Percentiles rank a stretch among this genome's conserved stretches.
Evolutionary conservation across 2,113 vertebrate species (phyloP).

Genomic region (Dipodomys ordii): DNA sequence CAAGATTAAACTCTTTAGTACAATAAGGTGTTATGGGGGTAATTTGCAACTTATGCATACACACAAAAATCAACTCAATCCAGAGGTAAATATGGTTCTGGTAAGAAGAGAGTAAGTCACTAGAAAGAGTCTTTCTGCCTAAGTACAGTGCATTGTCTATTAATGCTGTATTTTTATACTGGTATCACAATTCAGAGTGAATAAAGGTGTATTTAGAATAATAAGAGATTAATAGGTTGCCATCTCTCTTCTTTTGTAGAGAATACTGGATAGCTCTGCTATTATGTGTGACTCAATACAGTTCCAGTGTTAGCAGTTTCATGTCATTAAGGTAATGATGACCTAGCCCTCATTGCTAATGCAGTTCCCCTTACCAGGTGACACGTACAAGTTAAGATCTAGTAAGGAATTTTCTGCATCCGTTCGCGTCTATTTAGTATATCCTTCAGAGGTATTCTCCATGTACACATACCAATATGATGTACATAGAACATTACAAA

Average conservation of each 20-base stretch:
- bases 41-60: slow-evolving; percentile 28
- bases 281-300: slow-evolving; percentile 19
- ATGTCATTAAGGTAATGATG: slow-evolving; percentile 28
- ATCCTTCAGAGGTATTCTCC: slow-evolving; percentile 69
- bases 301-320: slow-evolving; percentile 49
- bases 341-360: slow-evolving; percentile 66
- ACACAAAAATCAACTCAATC: slow-evolving; percentile 68
- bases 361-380: slow-evolving; percentile 72
- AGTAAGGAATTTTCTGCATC: slow-evolving; percentile 68
- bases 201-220: slow-evolving; percentile 31
- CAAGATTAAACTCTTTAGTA: slow-evolving; percentile 52
- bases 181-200: slow-evolving; percentile 56
- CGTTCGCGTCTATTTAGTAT: slow-evolving; percentile 56
- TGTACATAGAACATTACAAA: slow-evolving; percentile 78
- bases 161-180: slow-evolving; percentile 39
- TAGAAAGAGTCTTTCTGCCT: slow-evolving; percentile 70
- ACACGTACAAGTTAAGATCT: slow-evolving; percentile 74
- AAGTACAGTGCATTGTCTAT: slow-evolving; percentile 33
- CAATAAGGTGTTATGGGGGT: slow-evolving; percentile 26
- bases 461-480: slow-evolving; percentile 70
- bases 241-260: slow-evolving; percentile 53
- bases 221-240: neutral
- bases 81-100: slow-evolving; percentile 82
- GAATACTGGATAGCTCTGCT: slow-evolving; percentile 45
- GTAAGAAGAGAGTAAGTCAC: slow-evolving; percentile 74